Conservation (phyloP, 2,888 invertebrate genomes). For the Lamproptera curius region DNA sequence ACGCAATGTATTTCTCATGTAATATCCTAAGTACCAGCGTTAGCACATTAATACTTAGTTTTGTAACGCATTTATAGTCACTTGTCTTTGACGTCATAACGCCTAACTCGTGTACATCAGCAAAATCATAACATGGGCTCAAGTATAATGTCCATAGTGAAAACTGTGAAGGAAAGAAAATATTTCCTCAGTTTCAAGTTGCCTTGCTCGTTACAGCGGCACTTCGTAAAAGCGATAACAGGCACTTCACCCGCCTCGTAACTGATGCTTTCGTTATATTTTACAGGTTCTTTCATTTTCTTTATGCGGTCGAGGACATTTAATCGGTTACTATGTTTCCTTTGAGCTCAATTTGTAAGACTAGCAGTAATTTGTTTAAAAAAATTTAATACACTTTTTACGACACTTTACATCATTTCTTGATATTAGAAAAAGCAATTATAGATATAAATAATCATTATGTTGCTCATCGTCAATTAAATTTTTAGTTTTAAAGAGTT, state of each 20-base stretch:
- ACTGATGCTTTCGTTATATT: slow-evolving; percentile 21
- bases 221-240: slow-evolving; percentile 20
- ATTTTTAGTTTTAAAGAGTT: no score
- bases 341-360: neutral
- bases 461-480: no score
- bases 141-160: slow-evolving; percentile 3
- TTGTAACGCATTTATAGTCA: neutral
- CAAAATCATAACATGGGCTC: neutral
- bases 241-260: slow-evolving; percentile 13
- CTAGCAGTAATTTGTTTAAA: no score
- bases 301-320: slow-evolving; percentile 10
- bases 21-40: neutral
- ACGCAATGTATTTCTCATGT: neutral
- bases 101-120: neutral
- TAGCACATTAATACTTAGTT: neutral
- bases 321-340: slow-evolving; percentile 6
- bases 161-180: slow-evolving; percentile 14
- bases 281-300: slow-evolving; percentile 18
- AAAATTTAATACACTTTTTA: no score
- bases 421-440: no score
- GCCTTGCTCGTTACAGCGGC: slow-evolving; percentile 15
- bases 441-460: no score
- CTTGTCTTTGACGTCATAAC: neutral
- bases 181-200: slow-evolving; percentile 17
- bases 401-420: no score